Percentiles rank a stretch among this genome's conserved stretches.
These are phyloP conservation scores for Euura saliciscinereae DNA, from an alignment of 1,140 invertebrate genomes.

Conservation along the genomic window DNA sequence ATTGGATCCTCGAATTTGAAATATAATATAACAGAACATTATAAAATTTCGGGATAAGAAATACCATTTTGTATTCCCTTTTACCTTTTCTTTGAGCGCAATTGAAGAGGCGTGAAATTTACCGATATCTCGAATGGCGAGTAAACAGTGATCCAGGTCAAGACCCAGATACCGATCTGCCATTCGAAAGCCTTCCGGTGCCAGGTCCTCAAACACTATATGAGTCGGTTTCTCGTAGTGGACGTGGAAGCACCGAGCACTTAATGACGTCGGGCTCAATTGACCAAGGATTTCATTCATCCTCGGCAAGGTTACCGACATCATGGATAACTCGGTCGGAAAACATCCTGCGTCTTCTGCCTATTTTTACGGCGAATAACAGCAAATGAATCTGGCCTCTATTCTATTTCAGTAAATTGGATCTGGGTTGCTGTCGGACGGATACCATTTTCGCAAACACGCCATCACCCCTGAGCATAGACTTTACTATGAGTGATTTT, in stretches of 20 bases:
- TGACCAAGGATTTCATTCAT: not conserved
- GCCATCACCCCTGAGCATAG: constrained; percentile 26
- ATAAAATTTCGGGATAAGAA: too few species aligned
- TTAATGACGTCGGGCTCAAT: constrained; percentile 22
- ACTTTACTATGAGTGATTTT: constrained; percentile 44
- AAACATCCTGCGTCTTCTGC: too few species aligned
- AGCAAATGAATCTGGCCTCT: too few species aligned
- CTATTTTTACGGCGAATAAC: too few species aligned
- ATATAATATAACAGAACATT: too few species aligned
- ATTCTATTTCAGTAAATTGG: too few species aligned
- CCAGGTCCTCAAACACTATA: constrained; percentile 62
- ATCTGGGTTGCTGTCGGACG: too few species aligned
- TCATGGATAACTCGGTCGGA: constrained; percentile 1
- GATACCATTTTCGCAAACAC: not conserved
- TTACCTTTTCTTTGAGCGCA: constrained; percentile 59
- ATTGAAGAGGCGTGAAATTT: constrained; percentile 65
- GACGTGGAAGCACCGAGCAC: constrained; percentile 42
- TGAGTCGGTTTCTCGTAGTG: constrained; percentile 50
- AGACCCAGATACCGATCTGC: constrained; percentile 60
- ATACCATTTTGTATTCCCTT: too few species aligned
- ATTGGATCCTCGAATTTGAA: too few species aligned
- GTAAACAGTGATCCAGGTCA: constrained; percentile 56
- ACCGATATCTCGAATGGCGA: constrained; percentile 63
- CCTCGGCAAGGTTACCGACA: not conserved
- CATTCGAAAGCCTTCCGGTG: constrained; percentile 61